Conservation (phyloP, 2,888 invertebrate genomes). For the Abscondita cerata region DNA sequence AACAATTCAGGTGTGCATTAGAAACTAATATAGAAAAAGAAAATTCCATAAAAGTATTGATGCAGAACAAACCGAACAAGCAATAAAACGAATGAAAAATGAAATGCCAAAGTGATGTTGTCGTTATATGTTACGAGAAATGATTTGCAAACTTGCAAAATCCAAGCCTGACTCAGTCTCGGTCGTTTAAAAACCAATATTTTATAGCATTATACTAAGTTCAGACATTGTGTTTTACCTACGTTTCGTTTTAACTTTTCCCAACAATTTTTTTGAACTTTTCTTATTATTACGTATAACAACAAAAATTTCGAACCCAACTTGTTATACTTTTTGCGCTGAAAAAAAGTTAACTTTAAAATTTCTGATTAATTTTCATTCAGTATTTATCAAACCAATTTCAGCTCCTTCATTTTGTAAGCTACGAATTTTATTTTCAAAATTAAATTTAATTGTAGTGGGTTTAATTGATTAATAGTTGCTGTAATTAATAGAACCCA, state of each 20-base stretch:
- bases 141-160: conserved; percentile 13
- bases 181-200: conserved; percentile 9
- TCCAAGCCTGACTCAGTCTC: neutral
- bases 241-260: too few species aligned
- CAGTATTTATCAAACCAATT: too few species aligned
- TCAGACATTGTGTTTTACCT: neutral
- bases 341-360: too few species aligned
- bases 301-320: too few species aligned
- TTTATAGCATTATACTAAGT: conserved; percentile 1
- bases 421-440: too few species aligned
- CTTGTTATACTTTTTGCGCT: too few species aligned
- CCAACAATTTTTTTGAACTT: too few species aligned
- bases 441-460: neutral
- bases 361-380: too few species aligned
- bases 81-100: conserved; percentile 13
- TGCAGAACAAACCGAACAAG: conserved; percentile 3
- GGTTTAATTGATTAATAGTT: conserved; percentile 1
- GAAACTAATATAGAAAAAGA: too few species aligned
- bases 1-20: too few species aligned
- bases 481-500: neutral
- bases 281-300: too few species aligned
- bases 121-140: conserved; percentile 13
- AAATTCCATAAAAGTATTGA: neutral
- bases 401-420: too few species aligned
- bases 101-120: conserved; percentile 7